Evolutionary conservation across 2,888 invertebrate genomes (phyloP).

Genomic region (Mesorhabditis sp.): DNA sequence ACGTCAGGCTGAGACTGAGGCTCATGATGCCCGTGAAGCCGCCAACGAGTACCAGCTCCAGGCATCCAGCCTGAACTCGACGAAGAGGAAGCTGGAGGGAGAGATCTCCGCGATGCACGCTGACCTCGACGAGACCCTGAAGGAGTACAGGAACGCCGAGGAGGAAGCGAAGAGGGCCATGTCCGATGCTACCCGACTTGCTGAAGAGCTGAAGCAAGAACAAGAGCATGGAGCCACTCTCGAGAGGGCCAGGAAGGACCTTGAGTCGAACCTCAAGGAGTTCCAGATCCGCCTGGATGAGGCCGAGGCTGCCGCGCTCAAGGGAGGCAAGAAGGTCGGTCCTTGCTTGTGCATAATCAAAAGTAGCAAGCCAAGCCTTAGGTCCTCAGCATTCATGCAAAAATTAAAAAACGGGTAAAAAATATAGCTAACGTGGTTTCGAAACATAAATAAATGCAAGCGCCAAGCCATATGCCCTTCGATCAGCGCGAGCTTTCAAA

Average conservation of each 20-base stretch:
- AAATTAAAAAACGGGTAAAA: no score
- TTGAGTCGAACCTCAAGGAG: constrained; percentile 97
- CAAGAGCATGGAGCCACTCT: constrained; percentile 94
- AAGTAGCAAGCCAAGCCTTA: constrained; percentile 95
- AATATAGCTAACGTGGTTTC: no score
- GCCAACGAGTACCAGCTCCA: constrained; percentile 91
- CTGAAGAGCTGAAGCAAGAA: constrained; percentile 97
- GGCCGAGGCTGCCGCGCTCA: constrained; percentile 93
- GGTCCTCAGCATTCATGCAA: no score
- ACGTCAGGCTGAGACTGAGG: constrained; percentile 94
- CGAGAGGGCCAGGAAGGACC: constrained; percentile 94
- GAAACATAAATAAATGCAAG: no score
- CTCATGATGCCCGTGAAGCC: constrained; percentile 93
- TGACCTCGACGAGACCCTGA: constrained; percentile 95
- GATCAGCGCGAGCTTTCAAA: no score
- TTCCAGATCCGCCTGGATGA: constrained; percentile 92
- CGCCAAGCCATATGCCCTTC: no score
- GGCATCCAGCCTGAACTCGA: constrained; percentile 57
- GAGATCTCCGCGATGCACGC: constrained; percentile 64
- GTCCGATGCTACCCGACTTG: constrained; percentile 95
- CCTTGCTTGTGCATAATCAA: constrained; percentile 94
- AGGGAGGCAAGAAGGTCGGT: constrained; percentile 93
- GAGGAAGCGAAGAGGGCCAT: constrained; percentile 98
- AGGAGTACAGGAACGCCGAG: constrained; percentile 97
- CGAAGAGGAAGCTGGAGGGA: constrained; percentile 62